Base-by-base conservation (phyloP, 2,797 vertebrate species). In the Acestrorhynchus altus region DNA sequence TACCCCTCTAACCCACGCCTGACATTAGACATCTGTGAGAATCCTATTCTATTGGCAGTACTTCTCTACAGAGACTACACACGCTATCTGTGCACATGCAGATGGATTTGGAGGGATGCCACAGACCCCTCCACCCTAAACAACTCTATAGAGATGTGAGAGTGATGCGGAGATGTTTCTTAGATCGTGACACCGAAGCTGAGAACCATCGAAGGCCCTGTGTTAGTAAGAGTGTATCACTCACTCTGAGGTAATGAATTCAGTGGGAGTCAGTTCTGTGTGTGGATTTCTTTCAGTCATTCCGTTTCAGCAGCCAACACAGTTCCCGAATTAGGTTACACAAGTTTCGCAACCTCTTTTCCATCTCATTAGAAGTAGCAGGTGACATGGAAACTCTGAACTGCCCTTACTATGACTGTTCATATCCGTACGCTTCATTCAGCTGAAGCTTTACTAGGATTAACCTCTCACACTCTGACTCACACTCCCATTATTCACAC, bases 291-390 rank as follows among this genome's bases (percentile, higher is more conserved):
- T 54, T 22, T 70, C 51, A 56, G 13, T 54, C 49, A 70, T 13
- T 70, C 35, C 42, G 18, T 24, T 44, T 15, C 61, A 64, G 39
- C 15, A 28, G 35, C 68, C 68, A 70, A 6, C 51, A 42, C 68
- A 26, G 8, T 52, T 69, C 26, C 47, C 44, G 44, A 66, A 47
- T 66, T 15, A 52, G 28, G 10, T 54, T 24, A 24, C 20, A 5
- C 52, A 54, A 54, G 52, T 69, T 54, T 31, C 31, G 49, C n/a
- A n/a, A 54, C 8, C 35, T 56, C 10, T 10, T 54, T 70, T 70
- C 68, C 68, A 70, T 22, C 31, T 56, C n/a, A 18, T 70, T n/a
- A 70, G 44, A 16, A 54, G 51, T 52, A 70, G 68, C 68, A 70
- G 51, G 68, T 70, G 35, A 42, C 28, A 39, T 39, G 51, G 20